Evolutionary conservation across 2,797 vertebrate genomes (phyloP).

Genomic region (Oryzias dopingdopingensis): DNA sequence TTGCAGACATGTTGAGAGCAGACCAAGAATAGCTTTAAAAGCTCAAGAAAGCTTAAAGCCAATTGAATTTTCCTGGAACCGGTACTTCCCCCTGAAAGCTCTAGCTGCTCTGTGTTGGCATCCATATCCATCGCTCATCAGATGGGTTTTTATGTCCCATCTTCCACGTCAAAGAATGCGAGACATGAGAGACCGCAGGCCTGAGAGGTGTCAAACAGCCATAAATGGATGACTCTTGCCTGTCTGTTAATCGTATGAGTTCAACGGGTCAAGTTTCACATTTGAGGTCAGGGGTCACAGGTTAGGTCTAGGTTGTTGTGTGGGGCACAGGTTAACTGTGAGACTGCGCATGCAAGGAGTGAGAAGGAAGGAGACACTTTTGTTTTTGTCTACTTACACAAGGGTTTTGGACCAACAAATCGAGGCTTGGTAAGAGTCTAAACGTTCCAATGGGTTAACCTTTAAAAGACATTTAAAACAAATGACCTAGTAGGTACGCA

Average conservation of each 20-base stretch:
- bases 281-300: conserved; percentile 35
- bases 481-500: conserved; percentile 47
- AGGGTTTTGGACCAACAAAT: conserved; percentile 51
- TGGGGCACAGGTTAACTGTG: conserved; percentile 32
- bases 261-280: conserved; percentile 58
- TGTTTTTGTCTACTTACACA: conserved; percentile 32
- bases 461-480: conserved; percentile 71
- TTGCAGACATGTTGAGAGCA: background rate
- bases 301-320: conserved; percentile 41
- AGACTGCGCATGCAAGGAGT: conserved; percentile 38
- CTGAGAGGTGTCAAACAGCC: conserved; percentile 52
- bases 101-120: conserved; percentile 47
- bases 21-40: conserved; percentile 4
- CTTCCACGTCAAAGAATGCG: conserved; percentile 39
- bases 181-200: conserved; percentile 52
- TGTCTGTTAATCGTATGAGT: conserved; percentile 50
- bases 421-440: conserved; percentile 42
- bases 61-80: conserved; percentile 53
- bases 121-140: conserved; percentile 35
- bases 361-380: conserved; percentile 14
- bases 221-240: conserved; percentile 58
- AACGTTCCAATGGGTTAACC: conserved; percentile 74
- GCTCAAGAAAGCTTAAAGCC: conserved; percentile 33
- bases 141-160: conserved; percentile 6
- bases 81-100: conserved; percentile 38